Percentiles rank a stretch among this genome's conserved stretches.
phyloP scores from a whole-genome alignment of 2,888 invertebrate species.

The Melanostoma mellinum region DNA sequence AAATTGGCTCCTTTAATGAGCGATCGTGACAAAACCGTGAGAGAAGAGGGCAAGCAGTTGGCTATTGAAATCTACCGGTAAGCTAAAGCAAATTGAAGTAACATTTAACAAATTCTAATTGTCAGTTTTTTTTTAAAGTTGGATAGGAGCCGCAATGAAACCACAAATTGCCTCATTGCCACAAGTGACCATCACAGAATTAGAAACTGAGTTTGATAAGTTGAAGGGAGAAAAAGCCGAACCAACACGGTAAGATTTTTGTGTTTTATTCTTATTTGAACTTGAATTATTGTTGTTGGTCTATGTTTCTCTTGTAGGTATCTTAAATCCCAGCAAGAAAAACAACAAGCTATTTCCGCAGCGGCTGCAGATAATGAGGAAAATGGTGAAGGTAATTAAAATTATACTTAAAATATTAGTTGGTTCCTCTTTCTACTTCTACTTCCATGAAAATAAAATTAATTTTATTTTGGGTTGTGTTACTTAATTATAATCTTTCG shows the following conservation, averaged over 20 bases:
- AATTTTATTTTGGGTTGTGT: conserved; percentile 3
- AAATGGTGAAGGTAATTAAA: conserved; percentile 77
- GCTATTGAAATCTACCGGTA: conserved; percentile 95
- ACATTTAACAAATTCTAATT: background rate
- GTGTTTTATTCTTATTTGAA: background rate
- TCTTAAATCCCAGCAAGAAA: conserved; percentile 81
- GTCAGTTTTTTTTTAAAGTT: conserved; percentile 83
- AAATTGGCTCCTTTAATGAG: conserved; percentile 92
- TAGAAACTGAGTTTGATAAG: conserved; percentile 94
- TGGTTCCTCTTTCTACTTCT: background rate
- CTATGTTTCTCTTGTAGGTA: conserved; percentile 75
- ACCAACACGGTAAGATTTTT: conserved; percentile 77
- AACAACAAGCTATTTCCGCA: conserved; percentile 79
- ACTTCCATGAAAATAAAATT: background rate
- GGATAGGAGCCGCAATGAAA: conserved; percentile 92
- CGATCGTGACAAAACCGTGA: conserved; percentile 94
- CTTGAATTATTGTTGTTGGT: conserved; percentile 1
- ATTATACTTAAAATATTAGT: conserved; percentile 46
- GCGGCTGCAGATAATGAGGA: conserved; percentile 82
- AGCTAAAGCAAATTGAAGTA: conserved; percentile 68
- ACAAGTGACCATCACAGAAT: conserved; percentile 93
- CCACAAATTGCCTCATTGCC: conserved; percentile 93
- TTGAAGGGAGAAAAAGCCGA: conserved; percentile 81
- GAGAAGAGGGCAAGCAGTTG: conserved; percentile 95
- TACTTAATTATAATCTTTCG: too few species aligned